Conservation (phyloP, 2,113 vertebrate genomes). For the Phodopus roborovskii region DNA sequence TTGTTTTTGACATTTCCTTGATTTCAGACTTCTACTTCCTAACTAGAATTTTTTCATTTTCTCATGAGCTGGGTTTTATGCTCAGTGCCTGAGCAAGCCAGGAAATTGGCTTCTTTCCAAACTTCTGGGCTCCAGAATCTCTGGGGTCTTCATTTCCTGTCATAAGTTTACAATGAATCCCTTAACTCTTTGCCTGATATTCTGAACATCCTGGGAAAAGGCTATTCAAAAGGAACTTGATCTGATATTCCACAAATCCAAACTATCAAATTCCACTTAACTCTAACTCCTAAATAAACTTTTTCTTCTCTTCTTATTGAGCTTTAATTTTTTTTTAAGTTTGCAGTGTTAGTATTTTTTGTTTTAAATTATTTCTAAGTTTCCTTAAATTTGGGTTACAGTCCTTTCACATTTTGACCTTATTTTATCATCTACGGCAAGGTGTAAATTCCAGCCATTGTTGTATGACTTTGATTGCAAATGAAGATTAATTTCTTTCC, state of each 20-base stretch:
- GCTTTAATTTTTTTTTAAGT: background rate
- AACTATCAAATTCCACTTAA: background rate
- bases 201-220: background rate
- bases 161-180: background rate
- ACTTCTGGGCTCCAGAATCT: background rate
- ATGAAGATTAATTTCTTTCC: background rate
- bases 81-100: background rate
- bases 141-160: background rate
- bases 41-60: background rate
- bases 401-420: background rate
- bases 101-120: background rate
- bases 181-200: background rate
- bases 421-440: background rate
- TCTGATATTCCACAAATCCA: background rate
- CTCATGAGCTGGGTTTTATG: background rate
- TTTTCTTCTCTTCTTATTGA: background rate
- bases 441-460: background rate
- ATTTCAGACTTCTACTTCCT: conserved; percentile 5
- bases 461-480: background rate
- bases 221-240: background rate
- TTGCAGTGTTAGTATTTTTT: background rate
- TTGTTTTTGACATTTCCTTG: background rate
- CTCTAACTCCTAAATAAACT: background rate
- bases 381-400: background rate
- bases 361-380: background rate